Conservation (phyloP, 2,797 vertebrate species). For the Anabas testudineus region DNA sequence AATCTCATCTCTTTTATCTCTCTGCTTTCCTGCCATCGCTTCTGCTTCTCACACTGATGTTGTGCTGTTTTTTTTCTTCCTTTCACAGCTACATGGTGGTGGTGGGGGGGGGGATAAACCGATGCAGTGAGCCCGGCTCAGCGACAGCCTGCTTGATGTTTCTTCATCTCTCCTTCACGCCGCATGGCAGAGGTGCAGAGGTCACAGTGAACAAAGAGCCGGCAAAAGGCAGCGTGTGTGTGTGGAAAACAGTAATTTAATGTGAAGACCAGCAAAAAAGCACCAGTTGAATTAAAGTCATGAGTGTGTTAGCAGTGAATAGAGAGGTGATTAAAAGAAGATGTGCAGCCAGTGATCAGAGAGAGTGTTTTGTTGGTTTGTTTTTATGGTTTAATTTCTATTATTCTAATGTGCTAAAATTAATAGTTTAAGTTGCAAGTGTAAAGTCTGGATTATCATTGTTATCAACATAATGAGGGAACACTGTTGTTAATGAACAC, state of each 20-base stretch:
- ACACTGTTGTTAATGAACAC: not conserved
- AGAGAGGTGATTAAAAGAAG: not conserved
- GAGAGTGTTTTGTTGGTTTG: too few relatives aligned
- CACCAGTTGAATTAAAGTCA: not conserved
- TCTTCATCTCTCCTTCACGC: conserved; percentile 5
- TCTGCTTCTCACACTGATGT: conserved; percentile 51
- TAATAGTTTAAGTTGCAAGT: not conserved
- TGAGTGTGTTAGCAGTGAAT: not conserved
- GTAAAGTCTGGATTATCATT: not conserved
- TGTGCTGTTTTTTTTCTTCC: conserved; percentile 58
- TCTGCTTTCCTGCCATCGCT: conserved; percentile 26
- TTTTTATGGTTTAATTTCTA: too few relatives aligned
- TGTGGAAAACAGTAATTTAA: not conserved
- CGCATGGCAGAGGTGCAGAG: conserved; percentile 28
- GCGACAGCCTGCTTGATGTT: conserved; percentile 13
- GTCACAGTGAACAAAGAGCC: conserved; percentile 38
- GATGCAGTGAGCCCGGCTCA: conserved; percentile 36
- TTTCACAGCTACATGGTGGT: conserved; percentile 35
- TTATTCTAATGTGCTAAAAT: not conserved
- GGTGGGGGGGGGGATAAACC: conserved; percentile 15
- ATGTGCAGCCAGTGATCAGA: not conserved
- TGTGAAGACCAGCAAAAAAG: not conserved
- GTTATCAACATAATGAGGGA: not conserved
- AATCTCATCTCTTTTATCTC: conserved; percentile 67
- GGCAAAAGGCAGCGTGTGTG: too few relatives aligned